A percentile compares a stretch with the other conserved stretches of the same genome.
Evolutionary conservation across 2,888 invertebrate species (phyloP).

Genomic region (Osmoderma eremita): DNA sequence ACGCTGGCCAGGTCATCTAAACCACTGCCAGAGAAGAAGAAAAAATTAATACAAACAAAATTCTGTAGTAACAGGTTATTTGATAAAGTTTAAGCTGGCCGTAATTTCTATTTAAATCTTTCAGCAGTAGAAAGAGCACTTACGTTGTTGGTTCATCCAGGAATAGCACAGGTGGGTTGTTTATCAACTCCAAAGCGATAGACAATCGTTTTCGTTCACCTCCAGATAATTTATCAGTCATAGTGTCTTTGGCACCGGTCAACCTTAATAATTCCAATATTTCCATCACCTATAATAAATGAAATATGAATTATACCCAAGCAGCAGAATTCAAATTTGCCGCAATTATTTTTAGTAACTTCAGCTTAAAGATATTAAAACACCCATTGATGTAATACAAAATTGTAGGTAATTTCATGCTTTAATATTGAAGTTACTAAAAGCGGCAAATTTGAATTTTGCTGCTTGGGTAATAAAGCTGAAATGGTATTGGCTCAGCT

Average conservation of each 20-base stretch:
- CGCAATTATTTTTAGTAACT: no score
- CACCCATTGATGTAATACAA: no score
- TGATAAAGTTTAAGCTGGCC: slow-evolving; percentile 17
- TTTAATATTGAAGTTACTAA: no score
- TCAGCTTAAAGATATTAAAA: no score
- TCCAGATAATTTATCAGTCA: slow-evolving; percentile 82
- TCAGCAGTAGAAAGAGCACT: no score
- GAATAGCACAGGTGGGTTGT: slow-evolving; percentile 95
- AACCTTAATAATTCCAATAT: slow-evolving; percentile 85
- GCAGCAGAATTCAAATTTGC: no score
- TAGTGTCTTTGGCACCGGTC: slow-evolving; percentile 76
- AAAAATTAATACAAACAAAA: not conserved
- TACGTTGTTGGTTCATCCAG: slow-evolving; percentile 97
- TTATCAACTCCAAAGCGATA: slow-evolving; percentile 90
- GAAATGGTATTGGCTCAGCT: no score
- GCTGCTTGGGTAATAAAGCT: no score
- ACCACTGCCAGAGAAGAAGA: slow-evolving; percentile 73
- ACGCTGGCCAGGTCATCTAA: slow-evolving; percentile 90
- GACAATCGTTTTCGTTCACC: slow-evolving; percentile 94
- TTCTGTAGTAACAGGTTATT: slow-evolving; percentile 6
- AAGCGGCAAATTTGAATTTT: no score
- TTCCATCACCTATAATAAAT: slow-evolving; percentile 78
- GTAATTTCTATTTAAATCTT: no score
- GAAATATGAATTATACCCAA: no score
- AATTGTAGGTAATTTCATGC: no score